Evolutionary conservation across 2,888 invertebrate genomes (phyloP).

Genomic region (Helleia helle): DNA sequence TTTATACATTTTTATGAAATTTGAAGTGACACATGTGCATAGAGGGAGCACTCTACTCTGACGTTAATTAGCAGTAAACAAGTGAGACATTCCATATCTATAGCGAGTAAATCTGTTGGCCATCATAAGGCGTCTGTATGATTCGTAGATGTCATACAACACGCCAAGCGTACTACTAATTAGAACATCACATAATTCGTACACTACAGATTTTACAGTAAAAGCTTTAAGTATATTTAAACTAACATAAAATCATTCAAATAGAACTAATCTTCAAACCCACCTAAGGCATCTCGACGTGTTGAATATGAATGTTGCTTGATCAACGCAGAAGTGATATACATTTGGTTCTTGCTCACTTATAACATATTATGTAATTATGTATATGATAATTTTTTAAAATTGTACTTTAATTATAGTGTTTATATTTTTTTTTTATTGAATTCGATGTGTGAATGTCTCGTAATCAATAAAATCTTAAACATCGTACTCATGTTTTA

Average conservation of each 20-base stretch:
- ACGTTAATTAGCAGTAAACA: constrained; percentile 53
- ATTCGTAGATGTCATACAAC: no score
- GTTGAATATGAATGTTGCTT: background rate
- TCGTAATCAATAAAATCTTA: constrained; percentile 68
- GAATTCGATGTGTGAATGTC: constrained; percentile 74
- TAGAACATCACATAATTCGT: no score
- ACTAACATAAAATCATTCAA: no score
- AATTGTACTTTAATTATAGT: constrained; percentile 17
- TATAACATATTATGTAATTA: constrained; percentile 10
- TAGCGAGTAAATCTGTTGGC: constrained; percentile 19
- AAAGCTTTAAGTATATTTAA: no score
- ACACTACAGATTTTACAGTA: no score
- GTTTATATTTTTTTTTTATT: constrained; percentile 23
- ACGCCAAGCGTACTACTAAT: no score
- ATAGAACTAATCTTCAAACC: background rate
- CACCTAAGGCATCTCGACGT: constrained; percentile 5
- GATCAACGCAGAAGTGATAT: constrained; percentile 1
- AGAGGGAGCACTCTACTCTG: constrained; percentile 37
- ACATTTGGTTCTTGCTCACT: constrained; percentile 4
- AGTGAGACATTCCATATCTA: constrained; percentile 74
- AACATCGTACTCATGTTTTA: constrained; percentile 27
- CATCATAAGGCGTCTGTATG: constrained; percentile 12
- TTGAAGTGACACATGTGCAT: constrained; percentile 54
- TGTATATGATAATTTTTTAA: constrained; percentile 18
- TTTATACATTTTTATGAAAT: constrained; percentile 71